Conservation (phyloP, 2,797 vertebrate species). For the Acipenser transmontanus region DNA sequence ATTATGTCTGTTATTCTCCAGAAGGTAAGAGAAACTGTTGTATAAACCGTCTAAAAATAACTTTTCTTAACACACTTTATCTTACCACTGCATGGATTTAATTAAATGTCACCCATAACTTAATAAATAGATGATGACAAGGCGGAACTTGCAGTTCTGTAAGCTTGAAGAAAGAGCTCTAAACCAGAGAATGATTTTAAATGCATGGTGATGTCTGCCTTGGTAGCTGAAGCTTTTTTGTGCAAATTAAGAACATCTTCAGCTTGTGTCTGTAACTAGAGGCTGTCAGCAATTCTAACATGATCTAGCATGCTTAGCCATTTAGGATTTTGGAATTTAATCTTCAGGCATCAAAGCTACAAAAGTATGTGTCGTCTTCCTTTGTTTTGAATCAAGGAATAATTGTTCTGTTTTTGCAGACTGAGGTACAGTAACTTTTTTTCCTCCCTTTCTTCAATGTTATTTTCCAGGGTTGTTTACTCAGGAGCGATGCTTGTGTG, state of each 20-base stretch:
- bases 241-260: slow-evolving; percentile 19
- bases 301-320: slow-evolving; percentile 17
- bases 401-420: slow-evolving; percentile 1
- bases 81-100: slow-evolving; percentile 53
- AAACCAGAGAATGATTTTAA: slow-evolving; percentile 5
- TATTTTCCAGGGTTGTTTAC: background rate
- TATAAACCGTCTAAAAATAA: slow-evolving; percentile 19
- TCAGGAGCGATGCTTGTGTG: too few relatives aligned
- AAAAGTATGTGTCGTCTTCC: slow-evolving; percentile 7
- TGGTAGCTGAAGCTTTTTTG: slow-evolving; percentile 21
- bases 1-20: slow-evolving; percentile 67
- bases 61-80: too few relatives aligned
- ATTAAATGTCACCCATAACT: slow-evolving; percentile 38
- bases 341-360: slow-evolving; percentile 2
- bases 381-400: slow-evolving; percentile 7
- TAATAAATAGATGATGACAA: slow-evolving; percentile 23
- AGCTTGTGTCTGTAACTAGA: slow-evolving; percentile 4
- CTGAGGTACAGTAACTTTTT: background rate
- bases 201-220: slow-evolving; percentile 14
- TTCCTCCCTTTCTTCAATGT: background rate
- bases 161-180: slow-evolving; percentile 3
- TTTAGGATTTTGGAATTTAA: slow-evolving; percentile 10
- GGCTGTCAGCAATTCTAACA: slow-evolving; percentile 17
- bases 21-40: slow-evolving; percentile 65
- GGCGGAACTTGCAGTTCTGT: slow-evolving; percentile 8